Conservation (phyloP, 1,140 invertebrate species). For the Homalodisca vitripennis region DNA sequence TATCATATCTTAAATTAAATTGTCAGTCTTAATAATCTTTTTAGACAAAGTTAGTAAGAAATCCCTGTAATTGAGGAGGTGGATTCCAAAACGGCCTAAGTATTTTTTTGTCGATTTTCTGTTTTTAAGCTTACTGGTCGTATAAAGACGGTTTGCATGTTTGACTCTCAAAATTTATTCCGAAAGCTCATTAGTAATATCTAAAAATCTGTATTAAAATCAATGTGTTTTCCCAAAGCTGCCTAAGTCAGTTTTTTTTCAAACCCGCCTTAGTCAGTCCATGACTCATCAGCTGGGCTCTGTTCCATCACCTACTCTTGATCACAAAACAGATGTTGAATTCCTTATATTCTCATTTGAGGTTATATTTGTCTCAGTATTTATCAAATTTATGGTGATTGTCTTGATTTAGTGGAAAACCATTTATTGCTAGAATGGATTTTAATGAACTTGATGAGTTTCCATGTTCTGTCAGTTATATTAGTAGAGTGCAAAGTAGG, state of each 20-base stretch:
- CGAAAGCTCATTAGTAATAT: not conserved
- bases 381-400: not conserved
- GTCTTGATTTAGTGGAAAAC: not conserved
- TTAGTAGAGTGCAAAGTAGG: conserved; percentile 1
- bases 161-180: not conserved
- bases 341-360: not conserved
- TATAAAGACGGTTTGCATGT: not conserved
- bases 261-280: not conserved
- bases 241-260: conserved; percentile 1
- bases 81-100: not conserved
- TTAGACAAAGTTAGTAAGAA: too few relatives aligned
- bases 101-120: not conserved
- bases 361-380: not conserved
- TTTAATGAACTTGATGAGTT: not conserved
- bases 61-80: too few relatives aligned
- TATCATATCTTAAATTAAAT: too few relatives aligned
- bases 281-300: not conserved
- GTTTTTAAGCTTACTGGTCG: not conserved
- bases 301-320: not conserved
- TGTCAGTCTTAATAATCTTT: too few relatives aligned
- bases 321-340: not conserved
- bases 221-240: not conserved
- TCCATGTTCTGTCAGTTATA: not conserved
- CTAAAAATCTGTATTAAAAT: not conserved
- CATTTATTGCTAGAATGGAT: too few relatives aligned